Evolutionary conservation across 1,140 invertebrate species (phyloP), one percentile per base, ranked within the genome.

Genomic region (Bombyx mandarina): DNA sequence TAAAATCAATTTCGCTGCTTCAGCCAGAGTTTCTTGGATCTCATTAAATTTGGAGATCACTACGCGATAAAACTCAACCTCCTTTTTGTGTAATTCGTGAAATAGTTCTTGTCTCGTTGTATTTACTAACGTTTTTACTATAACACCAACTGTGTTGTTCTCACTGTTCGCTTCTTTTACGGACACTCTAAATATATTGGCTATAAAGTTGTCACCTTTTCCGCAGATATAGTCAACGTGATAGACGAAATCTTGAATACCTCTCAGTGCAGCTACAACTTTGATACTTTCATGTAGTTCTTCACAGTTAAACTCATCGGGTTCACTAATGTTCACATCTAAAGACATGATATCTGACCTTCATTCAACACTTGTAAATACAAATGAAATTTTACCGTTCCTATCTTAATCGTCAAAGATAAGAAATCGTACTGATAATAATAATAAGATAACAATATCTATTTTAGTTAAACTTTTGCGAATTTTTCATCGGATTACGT

Each of bases 321-420:
- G 81, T 69, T 86, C 81, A 71, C 79, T 82, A 54, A 84, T 67
- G 66, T 86, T 81, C 7, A 86, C 82, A 59, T 86, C 82, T 61
- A 86, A 63, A 63, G 81, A 86, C 82, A 86, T 86, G 42, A 43
- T 48, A 43, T 56, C 42, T 51, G 18, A 5, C 26, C 26, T 35
- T 35, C 26, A 47, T 47, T 47, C 6, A 47, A 47, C 46, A 47
- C 26, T 35, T 35, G 26, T 35, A 35, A 35, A 35, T 5, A 35
- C 26, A 35, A 35, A 35, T 35, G 26, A 35, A 35, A 35, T 35
- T 35, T 35, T 35, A 35, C 26, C 26, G 26, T 35, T 35, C 26
- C 4, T 35, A 35, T 35, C 26, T 2, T 35, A 35, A 35, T 35
- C 26, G 26, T 35, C 26, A 35, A 35, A 35, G 26, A 35, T 35